These are phyloP conservation scores for Listronotus bonariensis DNA, from an alignment of 1,140 invertebrate genomes.

Conservation along the genomic window DNA sequence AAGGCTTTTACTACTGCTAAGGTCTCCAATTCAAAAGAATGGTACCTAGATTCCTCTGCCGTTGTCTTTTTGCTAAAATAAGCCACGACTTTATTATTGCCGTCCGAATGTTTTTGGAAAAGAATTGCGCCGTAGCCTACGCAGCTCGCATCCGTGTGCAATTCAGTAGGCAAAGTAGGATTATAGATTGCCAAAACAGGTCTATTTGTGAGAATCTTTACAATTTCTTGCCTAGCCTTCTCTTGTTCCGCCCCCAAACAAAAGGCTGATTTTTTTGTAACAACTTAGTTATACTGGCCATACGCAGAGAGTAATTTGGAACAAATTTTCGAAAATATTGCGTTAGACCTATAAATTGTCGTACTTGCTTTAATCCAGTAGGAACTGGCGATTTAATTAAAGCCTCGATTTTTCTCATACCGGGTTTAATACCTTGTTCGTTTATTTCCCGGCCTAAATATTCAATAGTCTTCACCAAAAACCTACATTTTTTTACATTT, in stretches of 20 bases:
- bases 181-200: conserved; percentile 6
- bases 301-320: conserved; percentile 3
- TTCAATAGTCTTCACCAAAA: neutral
- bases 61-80: conserved; percentile 35
- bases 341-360: neutral
- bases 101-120: conserved; percentile 46
- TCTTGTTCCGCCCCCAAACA: conserved; percentile 13
- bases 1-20: conserved; percentile 46
- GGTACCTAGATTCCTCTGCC: conserved; percentile 15
- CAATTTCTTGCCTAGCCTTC: conserved; percentile 40
- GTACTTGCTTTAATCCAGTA: neutral
- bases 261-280: conserved; percentile 5
- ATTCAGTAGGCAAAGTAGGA: conserved; percentile 30
- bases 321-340: too few species aligned
- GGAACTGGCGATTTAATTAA: neutral
- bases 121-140: conserved; percentile 47
- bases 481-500: neutral
- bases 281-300: conserved; percentile 2
- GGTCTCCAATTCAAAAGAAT: conserved; percentile 25
- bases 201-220: conserved; percentile 9
- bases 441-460: conserved; percentile 27
- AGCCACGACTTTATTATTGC: conserved; percentile 3
- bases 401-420: conserved; percentile 3
- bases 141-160: conserved; percentile 51
- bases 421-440: conserved; percentile 4